Base-by-base conservation (phyloP, 2,113 vertebrate genomes). In the Pterocles gutturalis region DNA sequence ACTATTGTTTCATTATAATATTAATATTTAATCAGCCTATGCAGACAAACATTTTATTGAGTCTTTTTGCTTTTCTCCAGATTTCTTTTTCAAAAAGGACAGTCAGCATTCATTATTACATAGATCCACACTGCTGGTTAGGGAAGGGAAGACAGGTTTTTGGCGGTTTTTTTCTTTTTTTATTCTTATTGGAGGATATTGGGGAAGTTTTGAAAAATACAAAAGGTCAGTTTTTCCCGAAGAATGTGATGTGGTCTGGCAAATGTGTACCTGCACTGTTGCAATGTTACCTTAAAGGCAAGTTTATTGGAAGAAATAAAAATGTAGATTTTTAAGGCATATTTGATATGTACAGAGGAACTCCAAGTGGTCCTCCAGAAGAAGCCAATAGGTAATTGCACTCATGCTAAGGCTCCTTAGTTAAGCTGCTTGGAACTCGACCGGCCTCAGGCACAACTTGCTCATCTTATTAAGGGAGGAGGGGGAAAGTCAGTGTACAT, bases 361-460 rank as follows among this genome's bases (percentile, higher is more conserved):
- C 41, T 96, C 24, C 1, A 45, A 73, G 48, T 33, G 51, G 29
- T 66, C 51, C 31, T 61, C 87, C 34, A 51, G 85, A 48, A 72
- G n/a, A 41, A 83, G 16, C 41, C n/a, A 41, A 2, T 86, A 64
- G 71, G n/a, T 75, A 88, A 91, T 43, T 38, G 13, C 20, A 33
- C 46, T 85, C 2, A 0, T 33, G 19, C 64, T 72, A 34, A 65
- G 71, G 51, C 76, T 60, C 11, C 24, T n/a, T 83, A 26, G 43
- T 67, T 83, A 33, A 90, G 49, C 81, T 83, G 60, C 78, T 82
- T 64, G 80, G 71, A 86, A 83, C 51, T 88, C 4, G 3, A 4
- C 48, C 81, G 46, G 75, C 94, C 90, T 84, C 51, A 61, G 72
- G 96, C 87, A 76, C 41, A 62, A 55, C 31, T 89, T 90, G 80